Conservation (phyloP, 2,113 vertebrate genomes). For the Tenebrosternarchus preto region DNA sequence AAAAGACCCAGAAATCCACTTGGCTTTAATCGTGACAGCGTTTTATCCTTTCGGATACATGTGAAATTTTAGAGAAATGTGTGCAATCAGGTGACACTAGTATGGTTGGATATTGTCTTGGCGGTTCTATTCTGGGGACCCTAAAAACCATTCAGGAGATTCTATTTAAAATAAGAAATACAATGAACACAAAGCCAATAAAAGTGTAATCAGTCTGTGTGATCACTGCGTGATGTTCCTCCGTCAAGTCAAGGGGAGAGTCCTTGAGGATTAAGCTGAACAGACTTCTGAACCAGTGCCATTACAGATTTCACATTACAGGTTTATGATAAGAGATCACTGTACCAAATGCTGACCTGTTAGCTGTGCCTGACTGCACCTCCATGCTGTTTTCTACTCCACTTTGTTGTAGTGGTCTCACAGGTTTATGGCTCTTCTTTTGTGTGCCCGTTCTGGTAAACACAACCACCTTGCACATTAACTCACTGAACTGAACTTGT, state of each 20-base stretch:
- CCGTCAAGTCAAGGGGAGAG: too few species aligned
- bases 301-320: too few species aligned
- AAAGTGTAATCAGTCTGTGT: background rate
- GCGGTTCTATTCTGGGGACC: background rate
- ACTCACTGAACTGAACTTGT: background rate
- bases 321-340: too few species aligned
- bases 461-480: background rate
- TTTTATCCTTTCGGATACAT: background rate
- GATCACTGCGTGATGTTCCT: background rate
- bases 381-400: too few species aligned
- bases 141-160: background rate
- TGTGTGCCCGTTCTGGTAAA: background rate
- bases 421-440: too few species aligned
- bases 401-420: too few species aligned
- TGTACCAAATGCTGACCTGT: too few species aligned
- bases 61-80: background rate
- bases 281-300: too few species aligned
- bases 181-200: background rate
- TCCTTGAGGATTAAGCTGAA: too few species aligned
- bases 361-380: too few species aligned
- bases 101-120: background rate
- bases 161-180: too few species aligned
- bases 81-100: background rate
- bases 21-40: background rate
- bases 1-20: too few species aligned